phyloP scores from a whole-genome alignment of 1,140 invertebrate species.

The Drosophila auraria region DNA sequence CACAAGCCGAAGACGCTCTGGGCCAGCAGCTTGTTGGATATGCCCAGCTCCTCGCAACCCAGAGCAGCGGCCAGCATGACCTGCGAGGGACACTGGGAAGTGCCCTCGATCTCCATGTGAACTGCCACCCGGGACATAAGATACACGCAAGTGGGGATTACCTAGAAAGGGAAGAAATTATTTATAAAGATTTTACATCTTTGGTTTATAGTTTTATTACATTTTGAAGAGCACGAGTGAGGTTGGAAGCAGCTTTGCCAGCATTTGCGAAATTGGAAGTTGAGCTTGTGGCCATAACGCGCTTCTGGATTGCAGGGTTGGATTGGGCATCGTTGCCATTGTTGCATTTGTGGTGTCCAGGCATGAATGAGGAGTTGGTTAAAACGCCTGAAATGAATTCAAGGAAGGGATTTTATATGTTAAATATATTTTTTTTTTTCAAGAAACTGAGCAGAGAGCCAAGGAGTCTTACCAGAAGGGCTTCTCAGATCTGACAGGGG shows the following conservation, averaged over 20 bases:
- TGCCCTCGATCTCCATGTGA: conserved; percentile 90
- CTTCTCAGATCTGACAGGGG: conserved; percentile 54
- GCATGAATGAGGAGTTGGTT: conserved; percentile 60
- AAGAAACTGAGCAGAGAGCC: neutral
- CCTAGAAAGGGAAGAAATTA: conserved; percentile 23
- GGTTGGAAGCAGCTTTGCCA: conserved; percentile 64
- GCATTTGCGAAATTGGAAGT: conserved; percentile 60
- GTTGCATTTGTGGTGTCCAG: conserved; percentile 65
- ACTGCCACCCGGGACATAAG: conserved; percentile 89
- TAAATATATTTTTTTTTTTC: neutral
- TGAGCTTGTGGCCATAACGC: conserved; percentile 48
- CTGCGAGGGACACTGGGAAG: conserved; percentile 87
- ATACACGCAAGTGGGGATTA: conserved; percentile 88
- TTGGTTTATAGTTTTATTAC: conserved; percentile 33
- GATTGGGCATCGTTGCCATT: conserved; percentile 54
- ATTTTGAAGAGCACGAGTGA: conserved; percentile 78
- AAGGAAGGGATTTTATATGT: neutral
- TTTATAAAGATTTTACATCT: neutral
- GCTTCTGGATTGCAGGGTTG: conserved; percentile 58
- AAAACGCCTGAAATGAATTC: conserved; percentile 45
- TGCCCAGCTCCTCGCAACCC: conserved; percentile 88
- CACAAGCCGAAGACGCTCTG: conserved; percentile 88
- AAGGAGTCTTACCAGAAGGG: conserved; percentile 56
- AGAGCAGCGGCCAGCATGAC: conserved; percentile 87
- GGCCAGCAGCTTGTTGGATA: conserved; percentile 87